Conservation (phyloP, 2,888 invertebrate genomes). For the Dicyrtoma fusca region DNA sequence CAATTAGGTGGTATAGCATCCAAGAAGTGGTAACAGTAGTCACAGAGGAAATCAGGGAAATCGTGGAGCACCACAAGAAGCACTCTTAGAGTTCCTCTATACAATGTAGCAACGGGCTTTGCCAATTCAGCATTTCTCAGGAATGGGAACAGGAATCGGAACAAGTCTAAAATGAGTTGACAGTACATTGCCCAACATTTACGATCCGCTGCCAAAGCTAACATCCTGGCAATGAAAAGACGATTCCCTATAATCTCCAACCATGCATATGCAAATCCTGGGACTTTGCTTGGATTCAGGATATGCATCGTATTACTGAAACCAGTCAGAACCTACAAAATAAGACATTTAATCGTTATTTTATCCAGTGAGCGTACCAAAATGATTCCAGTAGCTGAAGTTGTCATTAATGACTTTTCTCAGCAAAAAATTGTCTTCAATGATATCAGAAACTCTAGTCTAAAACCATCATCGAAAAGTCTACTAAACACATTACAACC, state of each 20-base stretch:
- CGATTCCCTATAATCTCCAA: constrained; percentile 96
- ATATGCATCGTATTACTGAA: constrained; percentile 96
- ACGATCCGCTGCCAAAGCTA: constrained; percentile 88
- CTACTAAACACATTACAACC: too few species aligned
- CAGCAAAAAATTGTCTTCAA: constrained; percentile 15
- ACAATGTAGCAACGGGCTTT: constrained; percentile 88
- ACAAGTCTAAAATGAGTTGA: constrained; percentile 90
- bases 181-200: constrained; percentile 98
- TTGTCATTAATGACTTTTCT: too few species aligned
- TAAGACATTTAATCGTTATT: background rate
- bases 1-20: constrained; percentile 99
- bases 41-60: constrained; percentile 98
- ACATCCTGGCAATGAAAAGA: constrained; percentile 89
- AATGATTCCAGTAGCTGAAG: too few species aligned
- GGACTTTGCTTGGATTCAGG: constrained; percentile 86
- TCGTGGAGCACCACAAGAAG: constrained; percentile 94
- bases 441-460: constrained; percentile 22
- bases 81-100: constrained; percentile 94
- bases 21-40: constrained; percentile 98
- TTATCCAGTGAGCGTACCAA: too few species aligned
- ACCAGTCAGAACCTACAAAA: constrained; percentile 76
- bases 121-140: constrained; percentile 95
- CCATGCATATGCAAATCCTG: constrained; percentile 98
- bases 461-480: background rate
- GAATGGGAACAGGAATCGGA: constrained; percentile 96